phyloP scores from a whole-genome alignment of 2,113 vertebrate species.

The Nibea coibor region DNA sequence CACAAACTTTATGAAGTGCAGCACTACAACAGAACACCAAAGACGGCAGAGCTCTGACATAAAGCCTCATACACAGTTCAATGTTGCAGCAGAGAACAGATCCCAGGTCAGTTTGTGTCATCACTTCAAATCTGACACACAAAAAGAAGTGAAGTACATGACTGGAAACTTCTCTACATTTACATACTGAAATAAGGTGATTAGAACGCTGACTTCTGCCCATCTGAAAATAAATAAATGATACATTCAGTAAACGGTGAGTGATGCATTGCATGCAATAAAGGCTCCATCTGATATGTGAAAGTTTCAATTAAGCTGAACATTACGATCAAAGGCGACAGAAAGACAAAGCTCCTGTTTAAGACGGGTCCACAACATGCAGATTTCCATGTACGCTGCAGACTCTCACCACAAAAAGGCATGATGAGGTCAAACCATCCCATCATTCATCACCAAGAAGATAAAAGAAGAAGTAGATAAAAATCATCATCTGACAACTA shows the following conservation, averaged over 20 bases:
- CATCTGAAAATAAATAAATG: no score
- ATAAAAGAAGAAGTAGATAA: no score
- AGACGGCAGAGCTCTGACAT: not conserved
- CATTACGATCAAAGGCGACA: not conserved
- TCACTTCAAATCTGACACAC: not conserved
- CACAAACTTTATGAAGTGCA: not conserved
- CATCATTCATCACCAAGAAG: no score
- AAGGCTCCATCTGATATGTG: no score
- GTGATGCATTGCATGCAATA: not conserved
- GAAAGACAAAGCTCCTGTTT: not conserved
- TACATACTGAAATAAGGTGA: no score
- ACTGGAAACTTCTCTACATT: no score
- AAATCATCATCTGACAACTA: no score
- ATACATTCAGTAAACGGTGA: not conserved
- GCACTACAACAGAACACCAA: not conserved
- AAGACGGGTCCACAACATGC: no score
- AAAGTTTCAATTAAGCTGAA: no score
- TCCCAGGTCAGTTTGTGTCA: no score
- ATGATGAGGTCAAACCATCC: not conserved
- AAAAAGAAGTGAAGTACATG: not conserved
- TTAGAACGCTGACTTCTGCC: no score
- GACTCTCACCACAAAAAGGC: not conserved
- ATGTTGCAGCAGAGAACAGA: not conserved
- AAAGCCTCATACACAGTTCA: constrained; percentile 4
- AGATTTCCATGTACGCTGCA: not conserved